phyloP scores from a whole-genome alignment of 2,888 invertebrate genomes.

The Mimachlamys varia region DNA sequence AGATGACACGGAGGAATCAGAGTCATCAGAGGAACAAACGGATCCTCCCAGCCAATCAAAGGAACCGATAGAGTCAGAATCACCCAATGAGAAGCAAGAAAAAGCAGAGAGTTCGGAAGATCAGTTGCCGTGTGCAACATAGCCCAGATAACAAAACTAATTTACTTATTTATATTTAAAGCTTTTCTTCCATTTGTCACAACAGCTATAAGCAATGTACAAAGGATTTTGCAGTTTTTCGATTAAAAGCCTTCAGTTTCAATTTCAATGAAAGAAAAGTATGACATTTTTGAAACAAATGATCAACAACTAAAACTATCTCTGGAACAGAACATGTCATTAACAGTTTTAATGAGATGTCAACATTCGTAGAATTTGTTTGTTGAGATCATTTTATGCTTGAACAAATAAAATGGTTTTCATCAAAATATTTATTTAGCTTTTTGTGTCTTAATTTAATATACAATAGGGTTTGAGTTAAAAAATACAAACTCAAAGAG shows the following conservation, averaged over 20 bases:
- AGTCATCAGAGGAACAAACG: background rate
- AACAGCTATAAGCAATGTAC: background rate
- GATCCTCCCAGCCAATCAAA: constrained; percentile 20
- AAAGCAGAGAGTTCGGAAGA: background rate
- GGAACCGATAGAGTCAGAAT: constrained; percentile 6
- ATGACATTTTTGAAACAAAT: background rate
- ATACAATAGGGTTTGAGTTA: too few species aligned
- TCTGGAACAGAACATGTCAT: background rate
- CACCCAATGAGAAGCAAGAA: constrained; percentile 9
- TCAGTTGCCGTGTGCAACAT: background rate
- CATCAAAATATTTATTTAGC: background rate
- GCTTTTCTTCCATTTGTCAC: constrained; percentile 7
- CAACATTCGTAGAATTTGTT: background rate
- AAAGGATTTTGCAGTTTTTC: background rate
- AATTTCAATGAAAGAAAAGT: background rate
- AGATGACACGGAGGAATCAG: background rate
- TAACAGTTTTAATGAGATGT: background rate
- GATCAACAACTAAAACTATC: background rate
- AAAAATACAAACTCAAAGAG: too few species aligned
- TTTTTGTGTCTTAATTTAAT: too few species aligned
- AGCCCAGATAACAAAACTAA: background rate
- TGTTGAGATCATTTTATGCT: constrained; percentile 20
- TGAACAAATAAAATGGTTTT: constrained; percentile 22
- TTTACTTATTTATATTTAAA: background rate
- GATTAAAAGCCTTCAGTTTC: background rate